phyloP scores from a whole-genome alignment of 2,888 invertebrate species.

The Melitaea athalia region DNA sequence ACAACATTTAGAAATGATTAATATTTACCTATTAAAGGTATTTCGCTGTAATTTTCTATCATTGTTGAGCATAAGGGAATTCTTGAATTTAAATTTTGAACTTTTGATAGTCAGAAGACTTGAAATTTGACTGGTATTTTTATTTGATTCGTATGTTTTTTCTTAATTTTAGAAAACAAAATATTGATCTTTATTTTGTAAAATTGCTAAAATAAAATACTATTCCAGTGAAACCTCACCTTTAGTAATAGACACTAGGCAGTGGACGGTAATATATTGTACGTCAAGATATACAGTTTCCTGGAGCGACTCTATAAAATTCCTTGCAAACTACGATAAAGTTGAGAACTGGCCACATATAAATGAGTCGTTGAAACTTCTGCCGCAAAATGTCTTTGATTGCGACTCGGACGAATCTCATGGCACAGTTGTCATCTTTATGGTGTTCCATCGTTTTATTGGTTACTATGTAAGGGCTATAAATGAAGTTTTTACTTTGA shows the following conservation, averaged over 20 bases:
- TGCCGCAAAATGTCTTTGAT: conserved; percentile 16
- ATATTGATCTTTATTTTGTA: no score
- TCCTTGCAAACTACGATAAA: conserved; percentile 13
- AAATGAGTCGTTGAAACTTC: conserved; percentile 30
- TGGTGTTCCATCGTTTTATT: conserved; percentile 10
- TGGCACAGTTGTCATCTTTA: conserved; percentile 19
- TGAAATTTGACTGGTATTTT: no score
- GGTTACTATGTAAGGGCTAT: neutral
- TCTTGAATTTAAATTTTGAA: no score
- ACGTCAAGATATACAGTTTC: conserved; percentile 22
- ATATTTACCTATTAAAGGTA: no score
- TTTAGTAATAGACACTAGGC: conserved; percentile 16
- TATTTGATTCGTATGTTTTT: no score
- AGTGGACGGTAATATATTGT: conserved; percentile 15
- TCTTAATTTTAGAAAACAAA: no score
- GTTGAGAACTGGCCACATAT: conserved; percentile 29
- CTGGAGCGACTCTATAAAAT: conserved; percentile 10
- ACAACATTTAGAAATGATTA: no score
- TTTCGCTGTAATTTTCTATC: no score
- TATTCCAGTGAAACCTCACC: no score
- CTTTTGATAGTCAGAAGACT: no score
- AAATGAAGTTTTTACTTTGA: conserved; percentile 7
- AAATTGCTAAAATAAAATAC: no score
- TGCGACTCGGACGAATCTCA: conserved; percentile 21
- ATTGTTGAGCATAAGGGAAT: no score